A percentile compares a stretch with the other conserved stretches of the same genome.
phyloP scores from a whole-genome alignment of 2,797 vertebrate species.

The Euphonia xanthogaster region DNA sequence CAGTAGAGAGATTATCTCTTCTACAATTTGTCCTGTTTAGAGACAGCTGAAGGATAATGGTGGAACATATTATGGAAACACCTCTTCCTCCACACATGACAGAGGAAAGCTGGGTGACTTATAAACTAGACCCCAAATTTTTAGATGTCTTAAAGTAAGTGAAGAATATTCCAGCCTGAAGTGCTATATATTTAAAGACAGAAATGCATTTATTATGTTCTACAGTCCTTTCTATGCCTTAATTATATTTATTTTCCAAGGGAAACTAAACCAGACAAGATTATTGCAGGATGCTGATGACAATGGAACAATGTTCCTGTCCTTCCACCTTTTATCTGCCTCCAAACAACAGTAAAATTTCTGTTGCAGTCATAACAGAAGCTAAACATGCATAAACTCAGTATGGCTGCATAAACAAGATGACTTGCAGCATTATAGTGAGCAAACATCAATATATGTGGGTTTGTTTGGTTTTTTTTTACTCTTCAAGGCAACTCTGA shows the following conservation, averaged over 20 bases:
- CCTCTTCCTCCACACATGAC: neutral
- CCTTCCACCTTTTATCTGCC: neutral
- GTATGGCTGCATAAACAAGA: neutral
- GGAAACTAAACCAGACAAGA: neutral
- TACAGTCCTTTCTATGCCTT: neutral
- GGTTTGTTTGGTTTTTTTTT: too few relatives aligned
- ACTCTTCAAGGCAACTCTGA: neutral
- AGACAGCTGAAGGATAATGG: neutral
- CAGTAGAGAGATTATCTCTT: neutral
- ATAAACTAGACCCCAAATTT: neutral
- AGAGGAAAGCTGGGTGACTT: neutral
- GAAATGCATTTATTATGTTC: neutral
- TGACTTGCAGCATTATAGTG: neutral
- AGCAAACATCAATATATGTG: neutral
- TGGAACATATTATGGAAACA: neutral
- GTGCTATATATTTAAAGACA: neutral
- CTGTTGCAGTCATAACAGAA: neutral
- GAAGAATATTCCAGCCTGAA: neutral
- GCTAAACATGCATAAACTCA: neutral
- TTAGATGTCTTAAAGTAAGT: neutral
- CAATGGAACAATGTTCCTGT: neutral
- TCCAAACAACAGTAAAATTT: slow-evolving; percentile 1
- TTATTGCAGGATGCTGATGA: neutral
- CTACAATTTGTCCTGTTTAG: neutral
- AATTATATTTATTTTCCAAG: neutral